Evolutionary conservation across 2,888 invertebrate species (phyloP).

Genomic region (Lathronympha strigana): DNA sequence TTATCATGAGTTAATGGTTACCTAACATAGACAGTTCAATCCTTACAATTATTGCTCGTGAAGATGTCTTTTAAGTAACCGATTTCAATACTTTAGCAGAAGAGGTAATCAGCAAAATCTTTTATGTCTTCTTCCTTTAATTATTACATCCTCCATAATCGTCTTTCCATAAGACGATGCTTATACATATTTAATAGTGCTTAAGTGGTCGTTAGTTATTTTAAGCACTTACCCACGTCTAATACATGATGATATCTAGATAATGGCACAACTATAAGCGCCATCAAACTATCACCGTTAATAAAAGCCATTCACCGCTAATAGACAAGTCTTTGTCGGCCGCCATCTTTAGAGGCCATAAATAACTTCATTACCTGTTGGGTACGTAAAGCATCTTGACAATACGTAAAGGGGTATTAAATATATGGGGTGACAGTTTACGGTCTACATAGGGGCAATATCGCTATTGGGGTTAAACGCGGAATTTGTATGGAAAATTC

Average conservation of each 20-base stretch:
- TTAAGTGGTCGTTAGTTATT: slow-evolving; percentile 5
- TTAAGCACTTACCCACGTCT: not conserved
- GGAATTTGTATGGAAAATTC: slow-evolving; percentile 21
- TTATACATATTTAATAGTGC: slow-evolving; percentile 4
- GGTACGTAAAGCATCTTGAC: slow-evolving; percentile 71
- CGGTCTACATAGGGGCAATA: slow-evolving; percentile 52
- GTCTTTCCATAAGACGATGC: not conserved
- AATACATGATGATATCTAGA: slow-evolving; percentile 27
- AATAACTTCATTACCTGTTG: slow-evolving; percentile 81
- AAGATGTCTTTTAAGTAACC: no score
- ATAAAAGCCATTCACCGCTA: slow-evolving; percentile 38
- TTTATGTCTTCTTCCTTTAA: no score
- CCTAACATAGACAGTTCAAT: no score
- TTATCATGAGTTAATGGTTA: no score
- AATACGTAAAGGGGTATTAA: slow-evolving; percentile 77
- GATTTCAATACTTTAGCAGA: no score
- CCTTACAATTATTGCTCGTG: no score
- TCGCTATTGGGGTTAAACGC: slow-evolving; percentile 29
- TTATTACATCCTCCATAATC: not conserved
- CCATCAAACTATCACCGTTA: slow-evolving; percentile 39
- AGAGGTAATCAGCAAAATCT: no score
- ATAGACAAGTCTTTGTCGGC: slow-evolving; percentile 40
- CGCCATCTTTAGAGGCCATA: slow-evolving; percentile 65
- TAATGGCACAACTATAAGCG: slow-evolving; percentile 43
- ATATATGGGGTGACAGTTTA: slow-evolving; percentile 72